These are phyloP conservation scores for Indicator maculatus DNA, from an alignment of 2,113 vertebrate genomes.

Conservation along the genomic window DNA sequence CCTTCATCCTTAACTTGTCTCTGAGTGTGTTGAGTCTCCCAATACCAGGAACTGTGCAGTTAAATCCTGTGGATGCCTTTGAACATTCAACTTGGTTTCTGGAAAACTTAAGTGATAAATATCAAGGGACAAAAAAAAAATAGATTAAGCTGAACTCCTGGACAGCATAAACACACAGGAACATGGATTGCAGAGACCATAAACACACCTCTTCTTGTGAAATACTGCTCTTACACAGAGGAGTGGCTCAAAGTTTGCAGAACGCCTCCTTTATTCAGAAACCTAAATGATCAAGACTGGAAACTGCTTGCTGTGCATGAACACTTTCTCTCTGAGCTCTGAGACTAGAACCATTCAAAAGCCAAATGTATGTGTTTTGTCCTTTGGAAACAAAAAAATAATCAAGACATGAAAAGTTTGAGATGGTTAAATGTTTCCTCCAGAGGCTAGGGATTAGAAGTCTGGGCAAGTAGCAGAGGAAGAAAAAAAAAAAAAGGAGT, in stretches of 20 bases:
- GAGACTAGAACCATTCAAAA: not conserved
- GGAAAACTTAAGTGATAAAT: not conserved
- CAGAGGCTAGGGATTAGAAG: slow-evolving; percentile 67
- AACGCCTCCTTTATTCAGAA: not conserved
- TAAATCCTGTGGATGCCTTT: not conserved
- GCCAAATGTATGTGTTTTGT: not conserved
- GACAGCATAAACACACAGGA: not conserved
- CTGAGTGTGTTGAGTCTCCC: not conserved
- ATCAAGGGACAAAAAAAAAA: slow-evolving; percentile 1
- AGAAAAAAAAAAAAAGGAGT: slow-evolving; percentile 39
- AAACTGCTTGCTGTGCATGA: not conserved
- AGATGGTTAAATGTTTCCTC: slow-evolving; percentile 64
- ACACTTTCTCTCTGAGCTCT: not conserved
- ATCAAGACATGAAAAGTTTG: slow-evolving; percentile 39
- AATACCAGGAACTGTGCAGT: not conserved
- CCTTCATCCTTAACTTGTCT: not conserved
- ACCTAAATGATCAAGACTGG: not conserved
- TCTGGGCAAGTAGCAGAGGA: slow-evolving; percentile 74
- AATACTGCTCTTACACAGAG: not conserved
- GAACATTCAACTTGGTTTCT: not conserved
- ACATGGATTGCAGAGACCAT: not conserved
- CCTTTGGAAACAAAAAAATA: slow-evolving; percentile 35
- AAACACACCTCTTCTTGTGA: not conserved
- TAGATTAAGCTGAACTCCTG: not conserved
- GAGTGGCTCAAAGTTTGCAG: not conserved